phyloP scores from a whole-genome alignment of 2,888 invertebrate genomes.

The Idaea biselata region DNA sequence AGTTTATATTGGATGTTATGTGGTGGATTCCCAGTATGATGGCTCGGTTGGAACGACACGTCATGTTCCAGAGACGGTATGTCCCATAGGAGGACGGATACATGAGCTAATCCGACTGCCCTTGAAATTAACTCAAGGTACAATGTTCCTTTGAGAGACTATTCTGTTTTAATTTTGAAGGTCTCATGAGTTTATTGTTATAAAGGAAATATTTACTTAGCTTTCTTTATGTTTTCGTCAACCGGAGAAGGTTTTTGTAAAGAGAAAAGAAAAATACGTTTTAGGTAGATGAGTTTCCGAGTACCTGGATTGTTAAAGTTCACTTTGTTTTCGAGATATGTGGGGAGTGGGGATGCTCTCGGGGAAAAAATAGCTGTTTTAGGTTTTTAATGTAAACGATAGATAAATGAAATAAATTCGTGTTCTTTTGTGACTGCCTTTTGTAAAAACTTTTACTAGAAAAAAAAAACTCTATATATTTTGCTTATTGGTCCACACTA shows the following conservation, averaged over 20 bases:
- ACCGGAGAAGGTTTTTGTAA: not conserved
- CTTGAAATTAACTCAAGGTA: slow-evolving; percentile 36
- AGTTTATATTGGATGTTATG: slow-evolving; percentile 34
- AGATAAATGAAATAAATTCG: too few relatives aligned
- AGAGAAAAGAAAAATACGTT: not conserved
- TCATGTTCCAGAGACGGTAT: slow-evolving; percentile 43
- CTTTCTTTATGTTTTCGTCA: not conserved
- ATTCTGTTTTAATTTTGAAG: slow-evolving; percentile 3
- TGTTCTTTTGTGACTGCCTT: too few relatives aligned
- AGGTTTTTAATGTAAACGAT: too few relatives aligned
- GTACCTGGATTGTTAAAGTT: not conserved
- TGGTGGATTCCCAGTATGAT: slow-evolving; percentile 36
- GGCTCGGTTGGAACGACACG: slow-evolving; percentile 45
- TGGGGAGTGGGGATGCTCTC: too few relatives aligned
- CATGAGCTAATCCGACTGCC: slow-evolving; percentile 35
- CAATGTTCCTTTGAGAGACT: slow-evolving; percentile 16
- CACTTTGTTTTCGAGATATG: not conserved
- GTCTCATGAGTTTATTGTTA: not conserved
- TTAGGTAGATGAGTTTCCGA: not conserved
- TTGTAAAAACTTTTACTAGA: too few relatives aligned
- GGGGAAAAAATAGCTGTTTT: too few relatives aligned
- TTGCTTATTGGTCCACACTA: too few relatives aligned
- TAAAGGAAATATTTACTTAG: not conserved
- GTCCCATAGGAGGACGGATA: slow-evolving; percentile 37
- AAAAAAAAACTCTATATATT: too few relatives aligned